Conservation (phyloP, 2,888 invertebrate genomes). For the Drosophila leonis region DNA sequence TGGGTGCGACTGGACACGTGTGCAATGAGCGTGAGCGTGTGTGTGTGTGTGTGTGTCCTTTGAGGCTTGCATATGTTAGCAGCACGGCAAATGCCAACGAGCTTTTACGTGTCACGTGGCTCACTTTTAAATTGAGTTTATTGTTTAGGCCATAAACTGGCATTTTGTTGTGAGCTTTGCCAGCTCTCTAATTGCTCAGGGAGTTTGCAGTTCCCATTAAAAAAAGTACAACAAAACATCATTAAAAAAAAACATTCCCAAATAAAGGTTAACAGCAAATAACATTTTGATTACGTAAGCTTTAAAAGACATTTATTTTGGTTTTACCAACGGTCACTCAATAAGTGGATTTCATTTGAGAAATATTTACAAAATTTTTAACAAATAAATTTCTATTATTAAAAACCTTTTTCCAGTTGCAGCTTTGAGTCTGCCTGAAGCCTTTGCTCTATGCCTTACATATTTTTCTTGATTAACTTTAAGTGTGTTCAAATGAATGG, state of each 20-base stretch:
- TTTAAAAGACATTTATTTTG: constrained; percentile 1
- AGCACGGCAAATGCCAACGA: constrained; percentile 29
- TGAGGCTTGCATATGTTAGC: constrained; percentile 49
- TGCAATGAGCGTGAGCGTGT: constrained; percentile 15
- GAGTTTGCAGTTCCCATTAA: constrained; percentile 34
- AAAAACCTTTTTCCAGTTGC: not conserved
- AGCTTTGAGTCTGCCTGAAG: not conserved
- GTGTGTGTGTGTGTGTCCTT: constrained; percentile 34
- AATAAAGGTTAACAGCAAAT: constrained; percentile 31
- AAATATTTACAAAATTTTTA: not conserved
- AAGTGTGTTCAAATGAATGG: constrained; percentile 21
- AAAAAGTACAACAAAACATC: constrained; percentile 25
- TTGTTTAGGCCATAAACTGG: constrained; percentile 53
- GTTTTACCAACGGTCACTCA: not conserved
- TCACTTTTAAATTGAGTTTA: constrained; percentile 65
- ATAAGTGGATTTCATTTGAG: not conserved
- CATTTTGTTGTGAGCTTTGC: constrained; percentile 37
- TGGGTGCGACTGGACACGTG: constrained; percentile 49
- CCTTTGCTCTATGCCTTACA: not conserved
- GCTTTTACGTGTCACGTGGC: constrained; percentile 57
- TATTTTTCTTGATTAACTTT: constrained; percentile 39
- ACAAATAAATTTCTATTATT: not conserved
- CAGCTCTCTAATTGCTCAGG: constrained; percentile 46
- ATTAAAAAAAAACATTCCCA: constrained; percentile 27
- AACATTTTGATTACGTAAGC: constrained; percentile 10